phyloP scores from a whole-genome alignment of 2,888 invertebrate species.

The Cetonia aurata region DNA sequence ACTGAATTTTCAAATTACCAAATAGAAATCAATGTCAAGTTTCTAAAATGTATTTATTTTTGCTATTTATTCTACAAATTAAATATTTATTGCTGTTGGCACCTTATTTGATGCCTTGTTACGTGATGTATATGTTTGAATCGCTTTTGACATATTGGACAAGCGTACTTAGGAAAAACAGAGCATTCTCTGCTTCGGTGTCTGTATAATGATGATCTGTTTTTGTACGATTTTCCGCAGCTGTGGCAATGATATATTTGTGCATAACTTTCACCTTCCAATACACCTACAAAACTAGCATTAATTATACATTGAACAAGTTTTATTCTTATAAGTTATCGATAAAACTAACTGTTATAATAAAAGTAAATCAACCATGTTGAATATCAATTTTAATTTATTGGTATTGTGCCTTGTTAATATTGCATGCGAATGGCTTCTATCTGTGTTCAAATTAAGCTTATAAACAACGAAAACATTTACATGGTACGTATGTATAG shows the following conservation, averaged over 20 bases:
- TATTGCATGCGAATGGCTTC: no score
- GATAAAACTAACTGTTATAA: no score
- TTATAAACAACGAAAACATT: no score
- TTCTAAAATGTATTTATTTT: slow-evolving; percentile 5
- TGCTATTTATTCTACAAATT: background rate
- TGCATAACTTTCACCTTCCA: background rate
- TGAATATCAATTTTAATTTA: no score
- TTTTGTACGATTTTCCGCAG: slow-evolving; percentile 39
- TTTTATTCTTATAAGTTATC: no score
- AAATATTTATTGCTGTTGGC: slow-evolving; percentile 9
- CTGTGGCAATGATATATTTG: slow-evolving; percentile 22
- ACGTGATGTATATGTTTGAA: slow-evolving; percentile 41
- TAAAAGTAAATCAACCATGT: no score
- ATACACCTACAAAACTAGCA: slow-evolving; percentile 19
- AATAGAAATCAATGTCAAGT: background rate
- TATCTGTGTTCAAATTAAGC: no score
- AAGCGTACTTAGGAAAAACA: slow-evolving; percentile 27
- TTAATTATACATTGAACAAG: background rate
- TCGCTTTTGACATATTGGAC: slow-evolving; percentile 33
- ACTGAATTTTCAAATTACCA: no score
- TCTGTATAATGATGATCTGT: slow-evolving; percentile 32
- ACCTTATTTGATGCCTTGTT: slow-evolving; percentile 25
- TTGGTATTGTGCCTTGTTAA: no score
- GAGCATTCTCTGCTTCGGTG: slow-evolving; percentile 38
- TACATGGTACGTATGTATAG: no score